Evolutionary conservation across 2,113 vertebrate genomes (phyloP), one percentile per base, ranked within the genome.

Genomic region (Natator depressus): DNA sequence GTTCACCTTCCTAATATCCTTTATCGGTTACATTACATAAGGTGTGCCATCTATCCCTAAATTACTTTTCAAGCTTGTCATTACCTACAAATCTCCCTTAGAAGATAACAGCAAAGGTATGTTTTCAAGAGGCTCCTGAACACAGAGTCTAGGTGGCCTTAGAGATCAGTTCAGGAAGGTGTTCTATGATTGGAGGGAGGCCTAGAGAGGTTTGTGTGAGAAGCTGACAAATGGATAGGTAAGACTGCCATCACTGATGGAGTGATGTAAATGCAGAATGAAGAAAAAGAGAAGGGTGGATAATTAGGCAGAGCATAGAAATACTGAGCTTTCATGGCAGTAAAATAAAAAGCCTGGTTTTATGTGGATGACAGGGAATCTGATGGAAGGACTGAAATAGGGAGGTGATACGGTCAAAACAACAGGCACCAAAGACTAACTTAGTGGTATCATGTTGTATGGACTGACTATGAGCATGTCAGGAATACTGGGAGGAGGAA

Each of bases 111-210:
- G 46, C 0, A 50, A 11, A 84, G 3, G 5, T 1, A 0, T 14
- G 1, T 90, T 91, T 93, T 86, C 69, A 84, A 91, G 51, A 78
- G 3, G 80, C 4, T 13, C 87, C 38, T 65, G 25, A 88, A 93
- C 87, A 2, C 19, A 25, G 90, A 85, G 84, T 2, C 1, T 79
- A 16, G 27, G 1, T 14, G 85, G 35, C 59, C 25, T 22, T 31
- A 8, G 50, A 50, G 27, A 80, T 76, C 49, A 89, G 0, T 5
- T 82, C 10, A 75, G 47, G 2, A 0, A 75, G 2, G 9, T 35
- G 19, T 59, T 2, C 1, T 47, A 7, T 42, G 38, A 4, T 57
- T 78, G 7, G 16, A 80, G 80, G 62, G 25, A 9, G 0, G 24
- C 75, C 12, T 31, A 82, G 55, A 47, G 1, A 72, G 22, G 22